Percentiles rank a stretch among this genome's conserved stretches.
Evolutionary conservation across 2,797 vertebrate genomes (phyloP).

Genomic region (Megaceryle alcyon): DNA sequence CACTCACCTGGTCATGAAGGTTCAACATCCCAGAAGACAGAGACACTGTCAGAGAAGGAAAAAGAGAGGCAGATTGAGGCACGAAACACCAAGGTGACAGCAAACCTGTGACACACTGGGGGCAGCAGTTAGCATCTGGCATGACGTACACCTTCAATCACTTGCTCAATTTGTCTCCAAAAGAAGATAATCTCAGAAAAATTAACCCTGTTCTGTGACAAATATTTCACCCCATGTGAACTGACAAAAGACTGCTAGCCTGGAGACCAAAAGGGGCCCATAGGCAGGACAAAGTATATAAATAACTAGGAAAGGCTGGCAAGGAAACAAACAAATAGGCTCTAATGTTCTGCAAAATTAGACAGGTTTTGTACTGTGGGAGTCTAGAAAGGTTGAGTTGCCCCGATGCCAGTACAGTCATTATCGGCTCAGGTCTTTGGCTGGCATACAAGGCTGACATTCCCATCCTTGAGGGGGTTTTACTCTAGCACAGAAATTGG

Average conservation of each 20-base stretch:
- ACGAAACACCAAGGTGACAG: neutral
- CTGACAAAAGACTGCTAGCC: slow-evolving; percentile 22
- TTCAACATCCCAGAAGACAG: neutral
- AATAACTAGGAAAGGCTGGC: neutral
- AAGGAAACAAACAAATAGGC: slow-evolving; percentile 2
- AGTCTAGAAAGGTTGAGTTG: slow-evolving; percentile 20
- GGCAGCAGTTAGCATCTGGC: neutral
- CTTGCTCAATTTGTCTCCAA: slow-evolving; percentile 14
- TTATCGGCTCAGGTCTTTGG: slow-evolving; percentile 15
- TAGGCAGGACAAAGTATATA: neutral
- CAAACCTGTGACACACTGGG: neutral
- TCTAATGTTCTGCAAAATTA: slow-evolving; percentile 40
- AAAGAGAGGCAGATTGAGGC: neutral
- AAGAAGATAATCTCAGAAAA: slow-evolving; percentile 42
- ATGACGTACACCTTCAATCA: neutral
- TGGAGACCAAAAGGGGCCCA: neutral
- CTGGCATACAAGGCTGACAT: neutral
- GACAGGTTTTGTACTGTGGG: neutral
- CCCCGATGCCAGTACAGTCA: neutral
- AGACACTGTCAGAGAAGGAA: neutral
- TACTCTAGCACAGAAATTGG: neutral
- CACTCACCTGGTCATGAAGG: neutral
- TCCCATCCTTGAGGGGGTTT: neutral
- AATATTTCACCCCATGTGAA: neutral
- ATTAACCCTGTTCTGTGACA: neutral